Evolutionary conservation across 2,888 invertebrate genomes (phyloP).

Genomic region (Nephrotoma flavescens): DNA sequence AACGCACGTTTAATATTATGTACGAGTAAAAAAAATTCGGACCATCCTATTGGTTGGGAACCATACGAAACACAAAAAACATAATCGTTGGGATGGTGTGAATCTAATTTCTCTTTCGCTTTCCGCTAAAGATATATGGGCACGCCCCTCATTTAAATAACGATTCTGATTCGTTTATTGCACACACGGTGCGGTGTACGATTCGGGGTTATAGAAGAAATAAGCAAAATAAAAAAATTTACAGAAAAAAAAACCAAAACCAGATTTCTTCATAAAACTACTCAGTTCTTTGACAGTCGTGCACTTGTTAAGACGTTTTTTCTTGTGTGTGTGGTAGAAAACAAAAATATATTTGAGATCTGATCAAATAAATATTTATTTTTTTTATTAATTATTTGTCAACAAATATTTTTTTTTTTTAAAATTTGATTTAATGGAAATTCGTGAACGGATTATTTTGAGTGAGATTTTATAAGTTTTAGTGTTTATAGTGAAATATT

Average conservation of each 20-base stretch:
- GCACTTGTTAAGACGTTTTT: conserved; percentile 32
- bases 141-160: background rate
- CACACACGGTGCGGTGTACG: background rate
- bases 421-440: background rate
- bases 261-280: conserved; percentile 8
- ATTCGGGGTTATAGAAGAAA: background rate
- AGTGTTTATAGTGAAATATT: background rate
- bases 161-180: background rate
- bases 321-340: conserved; percentile 1
- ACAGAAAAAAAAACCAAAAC: conserved; percentile 6
- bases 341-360: background rate
- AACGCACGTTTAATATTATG: background rate
- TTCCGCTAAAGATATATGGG: background rate
- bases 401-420: background rate
- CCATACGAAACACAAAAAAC: background rate
- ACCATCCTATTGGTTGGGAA: background rate
- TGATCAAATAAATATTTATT: background rate
- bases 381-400: background rate
- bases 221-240: background rate
- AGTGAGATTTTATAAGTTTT: background rate
- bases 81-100: background rate
- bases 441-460: background rate
- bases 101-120: background rate
- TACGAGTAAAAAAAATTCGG: background rate
- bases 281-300: conserved; percentile 33